Conservation (phyloP, 2,113 vertebrate species). For the Nycticorax nycticorax region DNA sequence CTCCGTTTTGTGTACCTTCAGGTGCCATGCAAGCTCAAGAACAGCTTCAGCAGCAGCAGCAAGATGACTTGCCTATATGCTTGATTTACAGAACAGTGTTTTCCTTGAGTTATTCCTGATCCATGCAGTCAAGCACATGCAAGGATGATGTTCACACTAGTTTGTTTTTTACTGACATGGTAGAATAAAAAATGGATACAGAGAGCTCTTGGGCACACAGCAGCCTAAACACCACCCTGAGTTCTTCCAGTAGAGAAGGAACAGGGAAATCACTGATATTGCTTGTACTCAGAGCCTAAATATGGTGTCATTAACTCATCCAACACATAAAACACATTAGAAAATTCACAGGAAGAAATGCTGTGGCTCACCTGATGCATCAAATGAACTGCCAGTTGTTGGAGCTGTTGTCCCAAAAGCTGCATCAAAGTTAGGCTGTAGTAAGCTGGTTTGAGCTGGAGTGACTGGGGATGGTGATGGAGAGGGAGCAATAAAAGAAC, state of each 20-base stretch:
- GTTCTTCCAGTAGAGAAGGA: neutral
- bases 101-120: constrained; percentile 1
- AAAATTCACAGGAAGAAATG: neutral
- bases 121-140: constrained; percentile 66
- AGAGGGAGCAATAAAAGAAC: constrained; percentile 80
- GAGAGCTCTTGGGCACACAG: neutral
- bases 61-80: neutral
- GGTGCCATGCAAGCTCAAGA: constrained; percentile 72
- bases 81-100: neutral
- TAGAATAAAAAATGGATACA: constrained; percentile 20
- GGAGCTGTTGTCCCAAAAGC: constrained; percentile 79
- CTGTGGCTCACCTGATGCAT: constrained; percentile 86
- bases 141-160: constrained; percentile 22
- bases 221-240: neutral
- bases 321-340: neutral
- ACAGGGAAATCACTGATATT: neutral
- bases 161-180: constrained; percentile 14
- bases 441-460: constrained; percentile 84
- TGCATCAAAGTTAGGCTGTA: constrained; percentile 83
- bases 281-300: neutral
- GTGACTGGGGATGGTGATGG: constrained; percentile 82
- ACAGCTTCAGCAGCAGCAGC: constrained; percentile 69
- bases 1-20: constrained; percentile 37
- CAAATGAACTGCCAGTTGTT: constrained; percentile 83
- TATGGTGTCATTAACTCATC: neutral